Evolutionary conservation across 92 coral and sea anemone species (phyloP).

Genomic region (Epizoanthus rinbou): DNA sequence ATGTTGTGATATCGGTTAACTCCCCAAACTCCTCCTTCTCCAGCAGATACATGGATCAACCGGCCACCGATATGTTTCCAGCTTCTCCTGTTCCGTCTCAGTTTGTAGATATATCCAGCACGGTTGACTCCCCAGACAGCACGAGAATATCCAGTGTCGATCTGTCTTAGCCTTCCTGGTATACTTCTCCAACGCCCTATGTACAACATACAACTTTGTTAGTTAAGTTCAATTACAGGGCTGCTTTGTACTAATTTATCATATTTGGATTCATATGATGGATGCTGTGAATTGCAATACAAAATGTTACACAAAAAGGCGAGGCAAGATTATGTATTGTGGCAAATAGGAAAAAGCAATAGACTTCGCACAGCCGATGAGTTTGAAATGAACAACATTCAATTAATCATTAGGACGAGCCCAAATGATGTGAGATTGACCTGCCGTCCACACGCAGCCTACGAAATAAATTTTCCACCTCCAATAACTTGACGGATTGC

Average conservation of each 20-base stretch:
- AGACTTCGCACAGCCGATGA: too few species aligned
- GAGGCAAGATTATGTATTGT: too few species aligned
- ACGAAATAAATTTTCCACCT: too few species aligned
- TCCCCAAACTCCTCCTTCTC: slow-evolving; percentile 56
- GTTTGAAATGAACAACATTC: background rate
- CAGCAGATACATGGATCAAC: slow-evolving; percentile 47
- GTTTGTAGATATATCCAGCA: slow-evolving; percentile 28
- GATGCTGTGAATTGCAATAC: too few species aligned
- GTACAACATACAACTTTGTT: background rate
- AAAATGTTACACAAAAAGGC: too few species aligned
- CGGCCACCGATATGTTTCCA: slow-evolving; percentile 41
- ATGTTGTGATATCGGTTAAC: slow-evolving; percentile 23
- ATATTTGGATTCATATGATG: too few species aligned
- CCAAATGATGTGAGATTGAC: too few species aligned
- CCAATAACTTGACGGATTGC: too few species aligned
- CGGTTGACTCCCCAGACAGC: slow-evolving; percentile 42
- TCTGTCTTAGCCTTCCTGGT: slow-evolving; percentile 28
- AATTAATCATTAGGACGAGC: too few species aligned
- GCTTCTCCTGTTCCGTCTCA: slow-evolving; percentile 22
- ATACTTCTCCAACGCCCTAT: slow-evolving; percentile 26
- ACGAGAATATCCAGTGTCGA: slow-evolving; percentile 41
- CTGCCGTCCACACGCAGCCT: too few species aligned
- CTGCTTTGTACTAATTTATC: too few species aligned
- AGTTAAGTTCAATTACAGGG: background rate
- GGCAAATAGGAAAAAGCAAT: too few species aligned